Base-by-base conservation (phyloP, 2,888 invertebrate genomes). In the Stegana nigrithorax region DNA sequence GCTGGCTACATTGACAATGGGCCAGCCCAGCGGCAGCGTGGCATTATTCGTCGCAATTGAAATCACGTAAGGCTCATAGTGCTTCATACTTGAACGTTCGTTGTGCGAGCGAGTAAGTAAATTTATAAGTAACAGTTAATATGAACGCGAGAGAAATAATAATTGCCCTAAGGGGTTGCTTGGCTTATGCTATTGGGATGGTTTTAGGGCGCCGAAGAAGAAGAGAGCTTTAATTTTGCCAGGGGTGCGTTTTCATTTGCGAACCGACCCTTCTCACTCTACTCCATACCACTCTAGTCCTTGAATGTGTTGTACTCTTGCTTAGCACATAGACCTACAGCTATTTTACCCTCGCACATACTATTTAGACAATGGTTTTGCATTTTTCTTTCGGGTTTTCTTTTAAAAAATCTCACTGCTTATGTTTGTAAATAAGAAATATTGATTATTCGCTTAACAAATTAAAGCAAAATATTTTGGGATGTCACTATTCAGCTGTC, bases 111-210 rank as follows among this genome's bases (percentile, higher is more conserved):
- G 66, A 70, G 68, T 68, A 70, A 66, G 66, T 23, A 21, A 44
- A 4, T 19, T 10, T 50, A 10, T 50, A 7, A 19, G 25, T 60
- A 25, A 55, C 21, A 42, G 44, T 56, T n/a, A n/a, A n/a, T n/a
- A n/a, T n/a, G n/a, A n/a, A n/a, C n/a, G n/a, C n/a, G n/a, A n/a
- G n/a, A n/a, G n/a, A 57, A 64, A 39, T 39, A 45, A 26, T 32
- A 64, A 65, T 69, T 73, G 73, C 74, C 83, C 81, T 72, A 65
- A 75, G 83, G 84, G 82, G 75, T 78, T 75, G 53, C 21, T 81
- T 80, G 77, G 75, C 83, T 74, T 72, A 72, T 73, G 83, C 83
- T 84, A 82, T 81, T 83, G 82, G 82, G 76, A 77, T 81, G 79
- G 74, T 80, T 67, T 70, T 77, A 70, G 78, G 36, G 12, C 10